These are phyloP conservation scores for Solea senegalensis DNA, from an alignment of 2,113 vertebrate species.

Conservation along the genomic window DNA sequence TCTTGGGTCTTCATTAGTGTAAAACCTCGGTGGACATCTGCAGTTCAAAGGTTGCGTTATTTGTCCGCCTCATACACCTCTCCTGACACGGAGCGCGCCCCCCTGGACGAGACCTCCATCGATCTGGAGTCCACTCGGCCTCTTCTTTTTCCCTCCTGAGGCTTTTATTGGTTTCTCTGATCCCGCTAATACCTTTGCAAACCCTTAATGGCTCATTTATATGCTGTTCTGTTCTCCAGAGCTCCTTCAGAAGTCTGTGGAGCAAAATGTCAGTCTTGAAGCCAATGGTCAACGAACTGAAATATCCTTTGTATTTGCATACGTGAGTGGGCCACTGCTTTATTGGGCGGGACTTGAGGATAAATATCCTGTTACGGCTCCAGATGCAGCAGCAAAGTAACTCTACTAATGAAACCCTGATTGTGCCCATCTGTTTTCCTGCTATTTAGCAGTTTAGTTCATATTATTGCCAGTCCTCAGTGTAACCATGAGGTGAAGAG, in stretches of 20 bases:
- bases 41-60: constrained; percentile 64
- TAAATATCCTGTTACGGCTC: constrained; percentile 23
- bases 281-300: constrained; percentile 17
- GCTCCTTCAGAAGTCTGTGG: constrained; percentile 61
- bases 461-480: constrained; percentile 29
- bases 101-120: constrained; percentile 51
- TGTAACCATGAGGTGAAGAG: background rate
- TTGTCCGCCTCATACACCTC: constrained; percentile 30
- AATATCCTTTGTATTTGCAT: constrained; percentile 50
- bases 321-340: constrained; percentile 22
- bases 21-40: constrained; percentile 23
- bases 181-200: constrained; percentile 78
- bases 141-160: constrained; percentile 48
- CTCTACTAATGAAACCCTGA: constrained; percentile 58
- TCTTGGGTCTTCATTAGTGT: constrained; percentile 45
- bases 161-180: constrained; percentile 72
- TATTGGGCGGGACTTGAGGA: constrained; percentile 41
- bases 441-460: constrained; percentile 55
- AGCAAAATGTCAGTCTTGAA: constrained; percentile 68
- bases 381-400: background rate
- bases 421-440: constrained; percentile 66
- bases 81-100: constrained; percentile 41
- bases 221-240: constrained; percentile 70
- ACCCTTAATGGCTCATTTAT: constrained; percentile 80
- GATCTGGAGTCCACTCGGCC: constrained; percentile 56